Evolutionary conservation across 2,113 vertebrate genomes (phyloP).

Genomic region (Emydocephalus ijimae): DNA sequence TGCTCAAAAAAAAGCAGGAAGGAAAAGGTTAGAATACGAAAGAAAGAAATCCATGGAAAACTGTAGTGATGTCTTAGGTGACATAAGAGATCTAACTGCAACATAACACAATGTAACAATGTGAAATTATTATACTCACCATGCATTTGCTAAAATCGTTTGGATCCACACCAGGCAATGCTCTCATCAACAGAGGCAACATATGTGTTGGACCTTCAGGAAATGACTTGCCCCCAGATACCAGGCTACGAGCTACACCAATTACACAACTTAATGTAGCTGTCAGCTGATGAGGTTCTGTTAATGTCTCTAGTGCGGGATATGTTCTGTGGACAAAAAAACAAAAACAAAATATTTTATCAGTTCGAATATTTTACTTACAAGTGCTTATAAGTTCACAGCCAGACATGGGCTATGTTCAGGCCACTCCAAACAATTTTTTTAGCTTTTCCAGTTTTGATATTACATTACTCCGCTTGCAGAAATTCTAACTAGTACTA

Average conservation of each 20-base stretch:
- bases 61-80: neutral
- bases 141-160: slow-evolving; percentile 99
- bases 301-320: slow-evolving; percentile 94
- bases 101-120: neutral
- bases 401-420: neutral
- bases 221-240: slow-evolving; percentile 85
- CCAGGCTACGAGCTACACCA: slow-evolving; percentile 92
- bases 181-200: slow-evolving; percentile 96
- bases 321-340: slow-evolving; percentile 78
- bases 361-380: neutral
- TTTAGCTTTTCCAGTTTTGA: neutral
- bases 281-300: slow-evolving; percentile 97
- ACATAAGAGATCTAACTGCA: neutral
- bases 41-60: neutral
- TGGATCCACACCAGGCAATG: slow-evolving; percentile 94
- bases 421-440: neutral
- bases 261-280: slow-evolving; percentile 98
- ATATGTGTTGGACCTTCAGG: slow-evolving; percentile 96
- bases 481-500: accelerated
- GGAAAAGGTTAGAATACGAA: neutral
- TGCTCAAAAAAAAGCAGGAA: neutral
- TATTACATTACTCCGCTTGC: neutral
- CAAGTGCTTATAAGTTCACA: neutral
- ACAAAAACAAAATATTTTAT: neutral
- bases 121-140: slow-evolving; percentile 73